Percentiles rank a stretch among this genome's conserved stretches.
These are phyloP conservation scores for Anoplius nigerrimus DNA, from an alignment of 2,888 invertebrate genomes.

Conservation along the genomic window DNA sequence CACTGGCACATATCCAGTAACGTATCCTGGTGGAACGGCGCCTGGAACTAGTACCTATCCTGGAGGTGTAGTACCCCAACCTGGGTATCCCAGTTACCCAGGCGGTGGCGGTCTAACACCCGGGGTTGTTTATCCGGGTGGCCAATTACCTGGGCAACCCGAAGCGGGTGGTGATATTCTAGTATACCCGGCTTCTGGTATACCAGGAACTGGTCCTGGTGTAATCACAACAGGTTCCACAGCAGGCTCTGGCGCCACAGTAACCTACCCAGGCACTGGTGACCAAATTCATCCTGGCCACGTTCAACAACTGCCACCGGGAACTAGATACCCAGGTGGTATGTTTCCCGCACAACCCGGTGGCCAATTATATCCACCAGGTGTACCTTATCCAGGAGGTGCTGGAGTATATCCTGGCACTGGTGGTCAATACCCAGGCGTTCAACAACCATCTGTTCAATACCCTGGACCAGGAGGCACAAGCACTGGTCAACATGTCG, in stretches of 20 bases:
- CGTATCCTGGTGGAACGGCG: constrained; percentile 35
- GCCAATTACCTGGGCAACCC: constrained; percentile 7
- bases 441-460: constrained; percentile 17
- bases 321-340: constrained; percentile 1
- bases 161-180: background rate
- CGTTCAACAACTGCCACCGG: background rate
- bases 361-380: constrained; percentile 20
- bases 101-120: constrained; percentile 5
- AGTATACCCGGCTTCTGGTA: constrained; percentile 19
- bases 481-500: constrained; percentile 10
- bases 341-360: constrained; percentile 1
- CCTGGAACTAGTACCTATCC: constrained; percentile 31
- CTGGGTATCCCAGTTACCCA: constrained; percentile 7
- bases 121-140: constrained; percentile 15
- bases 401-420: background rate
- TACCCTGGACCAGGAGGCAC: background rate
- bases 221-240: constrained; percentile 2
- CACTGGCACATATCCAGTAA: background rate
- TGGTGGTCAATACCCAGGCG: constrained; percentile 17
- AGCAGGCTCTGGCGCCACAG: constrained; percentile 4
- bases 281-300: background rate
- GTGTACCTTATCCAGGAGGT: constrained; percentile 32
- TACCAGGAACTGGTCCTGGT: constrained; percentile 9
- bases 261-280: constrained; percentile 32
- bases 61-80: constrained; percentile 18